Evolutionary conservation across 2,797 vertebrate genomes (phyloP), one percentile per base, ranked within the genome.

Genomic region (Otus scops): DNA sequence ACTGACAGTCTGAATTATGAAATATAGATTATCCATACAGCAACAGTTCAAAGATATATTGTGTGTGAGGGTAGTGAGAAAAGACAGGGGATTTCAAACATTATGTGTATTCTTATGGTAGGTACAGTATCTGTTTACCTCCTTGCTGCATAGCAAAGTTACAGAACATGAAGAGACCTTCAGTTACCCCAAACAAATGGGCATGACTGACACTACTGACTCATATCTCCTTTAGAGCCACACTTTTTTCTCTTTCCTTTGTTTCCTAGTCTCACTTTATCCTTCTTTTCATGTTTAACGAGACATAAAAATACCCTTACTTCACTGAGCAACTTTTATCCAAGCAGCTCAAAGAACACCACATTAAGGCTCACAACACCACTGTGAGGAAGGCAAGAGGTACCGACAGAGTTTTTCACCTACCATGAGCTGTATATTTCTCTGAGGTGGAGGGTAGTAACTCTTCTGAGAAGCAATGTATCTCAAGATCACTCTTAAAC

Each of bases 11-110:
- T 93, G 89, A 86, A 92, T 97, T 96, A 97, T 97, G 92, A 98
- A 97, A 97, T 97, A 97, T 94, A 97, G 96, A 97, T 98, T 77
- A 97, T 80, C 87, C 36, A 34, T 95, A 97, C 97, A 97, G 95
- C 85, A 95, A 82, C 80, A 86, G 39, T 96, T 16, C 23, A 95
- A 89, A 54, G 68, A 70, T 74, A 47, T 28, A 60, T 11, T 43
- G 48, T 51, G 39, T 71, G 50, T 59, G 51, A 69, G 51, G 48
- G 65, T 19, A 69, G 4, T 53, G n/a, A 85, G 71, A 26, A 91
- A 69, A 73, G 38, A 65, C 11, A 32, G 34, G 63, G 88, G 78
- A 85, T 92, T 93, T 80, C 78, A 97, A 87, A 81, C 43, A 85
- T 51, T 45, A 12, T 47, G 20, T 43, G 30, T 57, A 24, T 12